Conservation (phyloP, 2,888 invertebrate genomes). For the Maniola hyperantus region DNA sequence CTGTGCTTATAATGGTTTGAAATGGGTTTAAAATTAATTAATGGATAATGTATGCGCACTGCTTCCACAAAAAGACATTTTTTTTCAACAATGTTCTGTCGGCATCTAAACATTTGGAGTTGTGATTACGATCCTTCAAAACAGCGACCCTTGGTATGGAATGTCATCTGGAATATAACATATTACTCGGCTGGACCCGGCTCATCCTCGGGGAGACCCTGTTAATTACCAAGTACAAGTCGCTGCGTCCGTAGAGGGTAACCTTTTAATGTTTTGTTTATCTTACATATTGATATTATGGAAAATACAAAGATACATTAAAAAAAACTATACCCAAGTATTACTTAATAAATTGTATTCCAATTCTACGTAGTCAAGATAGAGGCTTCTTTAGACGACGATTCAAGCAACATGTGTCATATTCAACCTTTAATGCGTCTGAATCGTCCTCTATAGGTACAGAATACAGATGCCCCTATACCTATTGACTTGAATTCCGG, state of each 20-base stretch:
- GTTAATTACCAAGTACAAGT: slow-evolving; percentile 86
- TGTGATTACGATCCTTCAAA: slow-evolving; percentile 74
- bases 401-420: too few species aligned
- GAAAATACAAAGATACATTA: background rate
- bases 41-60: background rate
- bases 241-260: slow-evolving; percentile 55
- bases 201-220: slow-evolving; percentile 76
- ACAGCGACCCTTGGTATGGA: slow-evolving; percentile 57
- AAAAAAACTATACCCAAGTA: too few species aligned
- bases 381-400: too few species aligned
- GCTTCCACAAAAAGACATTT: slow-evolving; percentile 5
- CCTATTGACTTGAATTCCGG: too few species aligned
- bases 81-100: slow-evolving; percentile 27
- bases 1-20: too few species aligned
- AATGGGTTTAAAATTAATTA: too few species aligned
- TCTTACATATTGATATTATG: slow-evolving; percentile 44
- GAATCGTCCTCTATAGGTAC: too few species aligned
- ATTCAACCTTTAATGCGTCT: too few species aligned
- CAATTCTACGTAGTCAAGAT: too few species aligned
- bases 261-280: slow-evolving; percentile 70
- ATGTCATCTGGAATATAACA: slow-evolving; percentile 81
- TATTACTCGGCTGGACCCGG: slow-evolving; percentile 72
- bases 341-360: too few species aligned
- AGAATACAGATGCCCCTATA: too few species aligned
- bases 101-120: slow-evolving; percentile 51